Conservation (phyloP, 2,888 invertebrate genomes). For the Reticulitermes lucifugus region DNA sequence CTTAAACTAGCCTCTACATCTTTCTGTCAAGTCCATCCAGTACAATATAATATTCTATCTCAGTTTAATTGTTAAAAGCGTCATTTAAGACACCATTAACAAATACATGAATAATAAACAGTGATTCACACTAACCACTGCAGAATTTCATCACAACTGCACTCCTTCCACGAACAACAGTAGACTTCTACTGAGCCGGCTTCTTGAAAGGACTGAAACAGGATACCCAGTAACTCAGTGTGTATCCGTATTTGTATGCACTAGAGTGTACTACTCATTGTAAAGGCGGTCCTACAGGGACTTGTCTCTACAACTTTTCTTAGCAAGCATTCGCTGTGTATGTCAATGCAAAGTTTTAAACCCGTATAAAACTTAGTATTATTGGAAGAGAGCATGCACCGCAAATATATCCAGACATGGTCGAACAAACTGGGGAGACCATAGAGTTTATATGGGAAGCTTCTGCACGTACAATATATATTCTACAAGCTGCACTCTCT, state of each 20-base stretch:
- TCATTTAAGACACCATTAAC: too few relatives aligned
- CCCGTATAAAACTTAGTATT: constrained; percentile 30
- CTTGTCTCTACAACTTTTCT: not conserved
- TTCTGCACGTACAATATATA: not conserved
- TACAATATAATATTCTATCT: too few relatives aligned
- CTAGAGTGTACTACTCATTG: not conserved
- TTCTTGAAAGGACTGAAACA: too few relatives aligned
- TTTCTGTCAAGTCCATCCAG: too few relatives aligned
- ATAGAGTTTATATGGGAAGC: not conserved
- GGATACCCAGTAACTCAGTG: too few relatives aligned
- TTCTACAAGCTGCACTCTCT: not conserved
- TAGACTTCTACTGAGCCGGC: too few relatives aligned
- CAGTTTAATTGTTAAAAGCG: too few relatives aligned
- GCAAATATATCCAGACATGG: constrained; percentile 8
- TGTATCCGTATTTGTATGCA: not conserved
- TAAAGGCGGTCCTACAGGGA: not conserved
- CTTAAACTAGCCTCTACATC: too few relatives aligned
- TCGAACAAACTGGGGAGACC: not conserved
- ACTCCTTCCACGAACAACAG: too few relatives aligned
- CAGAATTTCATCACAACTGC: too few relatives aligned
- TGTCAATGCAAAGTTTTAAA: constrained; percentile 28
- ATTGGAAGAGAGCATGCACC: constrained; percentile 9
- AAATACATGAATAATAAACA: too few relatives aligned
- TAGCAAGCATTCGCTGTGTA: not conserved
- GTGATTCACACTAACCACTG: too few relatives aligned